Evolutionary conservation across 2,888 invertebrate genomes (phyloP).

Genomic region (Andrena marginata): DNA sequence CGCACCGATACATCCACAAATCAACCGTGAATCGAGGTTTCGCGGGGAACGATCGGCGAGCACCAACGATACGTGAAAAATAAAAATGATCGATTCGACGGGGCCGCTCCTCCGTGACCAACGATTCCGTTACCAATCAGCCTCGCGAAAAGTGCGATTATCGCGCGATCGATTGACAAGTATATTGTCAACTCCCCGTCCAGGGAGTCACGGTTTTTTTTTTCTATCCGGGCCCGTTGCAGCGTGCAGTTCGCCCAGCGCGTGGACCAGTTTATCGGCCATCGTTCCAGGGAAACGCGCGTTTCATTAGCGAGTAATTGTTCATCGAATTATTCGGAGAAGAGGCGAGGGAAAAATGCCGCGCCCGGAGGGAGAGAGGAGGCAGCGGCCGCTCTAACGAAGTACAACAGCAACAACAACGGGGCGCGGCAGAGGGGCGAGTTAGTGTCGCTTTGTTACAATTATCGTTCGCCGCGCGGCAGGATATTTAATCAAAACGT

Average conservation of each 20-base stretch:
- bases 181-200: constrained; percentile 21
- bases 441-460: constrained; percentile 24
- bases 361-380: background rate
- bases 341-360: constrained; percentile 20
- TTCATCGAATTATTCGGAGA: constrained; percentile 30
- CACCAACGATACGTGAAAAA: constrained; percentile 9
- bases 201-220: constrained; percentile 16
- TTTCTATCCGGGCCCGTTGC: background rate
- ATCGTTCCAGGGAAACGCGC: constrained; percentile 13
- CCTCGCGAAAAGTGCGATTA: constrained; percentile 10
- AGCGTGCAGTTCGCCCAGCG: background rate
- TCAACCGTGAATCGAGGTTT: background rate
- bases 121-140: background rate
- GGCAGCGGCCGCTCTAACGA: constrained; percentile 16
- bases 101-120: background rate
- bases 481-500: constrained; percentile 51
- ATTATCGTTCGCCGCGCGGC: constrained; percentile 33
- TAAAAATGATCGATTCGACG: constrained; percentile 22
- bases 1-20: no score
- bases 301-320: constrained; percentile 47
- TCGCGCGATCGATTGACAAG: constrained; percentile 30
- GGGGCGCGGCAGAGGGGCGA: background rate
- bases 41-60: background rate
- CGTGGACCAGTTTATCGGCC: constrained; percentile 1
- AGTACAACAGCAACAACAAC: background rate